Evolutionary conservation across 2,113 vertebrate species (phyloP), one percentile per base, ranked within the genome.

Genomic region (Cyanistes caeruleus): DNA sequence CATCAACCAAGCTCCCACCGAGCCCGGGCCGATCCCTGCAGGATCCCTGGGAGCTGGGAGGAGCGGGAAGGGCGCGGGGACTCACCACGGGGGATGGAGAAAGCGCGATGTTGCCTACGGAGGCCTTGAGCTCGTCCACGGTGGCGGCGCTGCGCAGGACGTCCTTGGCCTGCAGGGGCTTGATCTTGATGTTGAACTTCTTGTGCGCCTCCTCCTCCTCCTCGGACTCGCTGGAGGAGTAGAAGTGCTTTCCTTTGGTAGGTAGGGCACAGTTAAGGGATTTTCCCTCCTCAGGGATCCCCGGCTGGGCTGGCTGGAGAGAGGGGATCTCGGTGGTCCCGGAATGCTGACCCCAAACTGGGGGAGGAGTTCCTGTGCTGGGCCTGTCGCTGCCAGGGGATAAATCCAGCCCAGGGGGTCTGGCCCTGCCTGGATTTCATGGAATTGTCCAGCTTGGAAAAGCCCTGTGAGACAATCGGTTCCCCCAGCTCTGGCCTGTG

Each of bases 121-220:
- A 99, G 0, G 99, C 99, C 95, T 99, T 99, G 56, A 99, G 98
- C 97, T 99, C 99, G 24, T 99, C 99, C 95, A 99, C 98, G 0
- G 99, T 99, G 3, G 99, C 99, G 2, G 98, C 97, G 15, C 98
- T 98, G 96, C 98, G 98, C 90, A 98, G 97, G 23, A 98, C 97
- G 69, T 99, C 99, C 69, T 99, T 98, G 20, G 98, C 98, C 62
- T 98, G 98, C 94, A 99, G 95, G 2, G 99, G 99, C 76, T 99
- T 99, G 97, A 99, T 99, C 97, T 98, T 99, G 73, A 99, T 99
- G 96, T 99, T 99, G 97, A 99, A 99, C 89, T 99, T 99, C 97
- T 98, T 99, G 94, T 98, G 99, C 1, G 98, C 98, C 94, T 99
- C 99, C 90, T 99, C 99, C 48, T 99, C 99, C 41, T 99, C 99